Base-by-base conservation (phyloP, 2,113 vertebrate genomes). In the Octodon degus region DNA sequence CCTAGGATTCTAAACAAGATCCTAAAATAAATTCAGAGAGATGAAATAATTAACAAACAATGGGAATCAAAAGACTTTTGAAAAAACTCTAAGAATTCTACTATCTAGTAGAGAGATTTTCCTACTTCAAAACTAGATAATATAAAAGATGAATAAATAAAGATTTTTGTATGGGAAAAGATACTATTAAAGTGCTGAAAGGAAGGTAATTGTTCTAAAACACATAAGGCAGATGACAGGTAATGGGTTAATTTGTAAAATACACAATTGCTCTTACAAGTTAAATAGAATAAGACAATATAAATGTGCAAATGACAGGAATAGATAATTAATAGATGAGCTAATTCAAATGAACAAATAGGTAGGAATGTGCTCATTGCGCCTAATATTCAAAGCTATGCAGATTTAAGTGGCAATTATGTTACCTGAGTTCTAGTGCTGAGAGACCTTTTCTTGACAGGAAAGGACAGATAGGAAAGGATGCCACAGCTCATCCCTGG, bases 1-100 rank as follows among this genome's bases (percentile, higher is more conserved):
- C 5, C 11, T 84, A 84, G 25, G 34, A 32, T 83, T 13, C 32
- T 93, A 47, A 85, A 68, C 90, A 80, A 70, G 2, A n/a, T 60
- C 7, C 12, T 88, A 50, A 80, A 90, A 95, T 94, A 93, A 84
- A 90, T 76, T 79, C 6, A 86, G 13, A 40, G 82, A 65, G 32
- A 86, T 77, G 24, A 79, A 91, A 53, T 91, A 60, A 27, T 89
- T 74, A 86, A n/a, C 20, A 93, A 43, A 47, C 5, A 65, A 95
- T 63, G 34, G 86, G 89, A 92, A 27, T 17, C 14, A 96, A 53
- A 91, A 89, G 22, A 79, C 1, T 65, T 81, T 81, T 14, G 8
- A 80, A 79, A 58, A 30, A 72, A 81, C 32, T 91, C 30, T 89
- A 72, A 58, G 13, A 86, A 96, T 5, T 86, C 19, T 53, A 80